Evolutionary conservation across 2,113 vertebrate species (phyloP).

Genomic region (Ciconia boyciana): DNA sequence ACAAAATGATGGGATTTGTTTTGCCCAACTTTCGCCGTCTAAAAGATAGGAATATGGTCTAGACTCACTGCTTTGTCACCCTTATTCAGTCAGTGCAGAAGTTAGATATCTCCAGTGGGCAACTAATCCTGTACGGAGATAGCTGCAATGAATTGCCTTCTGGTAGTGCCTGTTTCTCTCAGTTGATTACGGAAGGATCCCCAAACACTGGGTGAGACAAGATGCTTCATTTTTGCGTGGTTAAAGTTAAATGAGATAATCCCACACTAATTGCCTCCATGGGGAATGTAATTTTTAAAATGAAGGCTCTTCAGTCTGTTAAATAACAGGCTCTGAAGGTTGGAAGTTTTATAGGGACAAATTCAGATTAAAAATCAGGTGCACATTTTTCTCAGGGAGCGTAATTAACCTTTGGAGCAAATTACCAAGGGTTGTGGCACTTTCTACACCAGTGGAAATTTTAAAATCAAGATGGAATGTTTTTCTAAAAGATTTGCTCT

Average conservation of each 20-base stretch:
- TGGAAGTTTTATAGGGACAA: conserved; percentile 23
- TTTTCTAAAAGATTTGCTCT: conserved; percentile 14
- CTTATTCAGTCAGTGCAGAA: neutral
- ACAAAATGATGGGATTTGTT: neutral
- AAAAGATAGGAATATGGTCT: neutral
- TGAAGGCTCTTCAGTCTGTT: conserved; percentile 7
- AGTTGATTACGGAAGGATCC: neutral
- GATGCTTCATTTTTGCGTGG: conserved; percentile 1
- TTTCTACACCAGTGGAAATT: conserved; percentile 33
- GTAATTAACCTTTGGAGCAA: conserved; percentile 41
- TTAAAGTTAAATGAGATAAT: conserved; percentile 31
- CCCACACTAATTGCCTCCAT: conserved; percentile 47
- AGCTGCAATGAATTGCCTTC: neutral
- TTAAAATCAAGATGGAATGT: conserved; percentile 27
- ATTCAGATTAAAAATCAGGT: conserved; percentile 38
- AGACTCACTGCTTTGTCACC: neutral
- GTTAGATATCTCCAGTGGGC: neutral
- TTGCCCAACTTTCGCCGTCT: neutral
- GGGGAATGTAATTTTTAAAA: conserved; percentile 45
- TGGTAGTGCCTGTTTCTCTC: neutral
- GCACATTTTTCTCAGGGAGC: neutral
- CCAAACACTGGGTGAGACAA: neutral
- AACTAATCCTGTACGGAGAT: neutral
- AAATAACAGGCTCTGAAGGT: conserved; percentile 11
- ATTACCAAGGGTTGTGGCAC: conserved; percentile 34